These are phyloP conservation scores for Mesochorus sp. DNA, from an alignment of 2,888 invertebrate species.

Conservation along the genomic window DNA sequence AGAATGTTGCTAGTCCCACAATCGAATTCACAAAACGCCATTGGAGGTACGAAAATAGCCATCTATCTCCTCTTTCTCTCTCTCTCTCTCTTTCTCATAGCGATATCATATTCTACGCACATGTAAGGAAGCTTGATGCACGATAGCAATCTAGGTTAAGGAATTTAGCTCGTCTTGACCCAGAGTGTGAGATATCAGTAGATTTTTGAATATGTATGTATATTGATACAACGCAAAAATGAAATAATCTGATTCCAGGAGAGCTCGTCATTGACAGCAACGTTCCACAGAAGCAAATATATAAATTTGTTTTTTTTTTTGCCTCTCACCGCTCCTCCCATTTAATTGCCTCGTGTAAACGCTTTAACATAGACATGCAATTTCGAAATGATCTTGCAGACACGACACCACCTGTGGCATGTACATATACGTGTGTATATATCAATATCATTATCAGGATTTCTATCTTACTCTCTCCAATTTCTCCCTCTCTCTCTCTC, in stretches of 20 bases:
- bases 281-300: constrained; percentile 1
- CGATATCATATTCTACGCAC: constrained; percentile 42
- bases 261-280: constrained; percentile 23
- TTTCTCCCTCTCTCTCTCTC: too few relatives aligned
- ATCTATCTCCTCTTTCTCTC: too few relatives aligned
- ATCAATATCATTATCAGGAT: constrained; percentile 15
- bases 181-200: constrained; percentile 21
- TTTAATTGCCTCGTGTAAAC: constrained; percentile 3
- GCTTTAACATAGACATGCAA: constrained; percentile 8
- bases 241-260: constrained; percentile 41
- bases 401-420: constrained; percentile 10
- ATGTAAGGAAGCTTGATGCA: constrained; percentile 38
- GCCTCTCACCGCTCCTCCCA: neutral
- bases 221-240: constrained; percentile 19
- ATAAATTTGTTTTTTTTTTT: constrained; percentile 7
- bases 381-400: constrained; percentile 16
- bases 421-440: neutral
- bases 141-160: constrained; percentile 59
- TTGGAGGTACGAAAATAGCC: constrained; percentile 54
- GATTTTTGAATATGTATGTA: neutral
- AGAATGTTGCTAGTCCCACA: constrained; percentile 58
- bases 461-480: neutral
- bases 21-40: constrained; percentile 48
- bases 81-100: constrained; percentile 5
- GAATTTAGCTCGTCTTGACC: constrained; percentile 49